These are phyloP conservation scores for Drosophila setifemur DNA, from an alignment of 1,140 invertebrate species.

Conservation along the genomic window DNA sequence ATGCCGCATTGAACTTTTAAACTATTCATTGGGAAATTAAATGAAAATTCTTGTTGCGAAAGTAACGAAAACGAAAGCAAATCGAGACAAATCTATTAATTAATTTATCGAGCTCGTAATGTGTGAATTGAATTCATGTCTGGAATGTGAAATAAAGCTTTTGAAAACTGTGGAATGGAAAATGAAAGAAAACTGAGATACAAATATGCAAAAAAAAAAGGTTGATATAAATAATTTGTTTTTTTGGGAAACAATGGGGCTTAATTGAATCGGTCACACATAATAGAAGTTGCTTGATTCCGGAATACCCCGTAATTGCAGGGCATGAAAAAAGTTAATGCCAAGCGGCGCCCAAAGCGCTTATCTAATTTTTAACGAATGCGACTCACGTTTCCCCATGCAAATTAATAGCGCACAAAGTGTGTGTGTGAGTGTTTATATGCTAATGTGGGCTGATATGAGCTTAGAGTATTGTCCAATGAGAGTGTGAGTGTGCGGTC, in stretches of 20 bases:
- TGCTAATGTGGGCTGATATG: constrained; percentile 2
- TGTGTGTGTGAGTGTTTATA: constrained; percentile 1
- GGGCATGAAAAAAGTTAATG: constrained; percentile 11
- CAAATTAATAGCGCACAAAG: constrained; percentile 44
- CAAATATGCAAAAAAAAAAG: no score
- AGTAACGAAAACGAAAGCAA: no score
- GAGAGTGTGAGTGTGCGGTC: constrained; percentile 21
- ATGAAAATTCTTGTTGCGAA: no score
- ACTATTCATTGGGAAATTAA: no score
- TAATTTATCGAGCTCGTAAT: no score
- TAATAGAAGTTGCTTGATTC: neutral
- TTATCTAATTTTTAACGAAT: constrained; percentile 41
- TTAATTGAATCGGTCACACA: neutral
- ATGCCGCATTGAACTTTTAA: no score
- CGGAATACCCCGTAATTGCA: constrained; percentile 3
- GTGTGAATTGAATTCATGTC: no score
- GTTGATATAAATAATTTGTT: neutral
- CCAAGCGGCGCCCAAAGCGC: constrained; percentile 16
- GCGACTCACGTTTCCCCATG: constrained; percentile 62
- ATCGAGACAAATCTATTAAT: no score
- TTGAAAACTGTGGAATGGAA: no score
- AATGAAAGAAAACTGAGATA: no score
- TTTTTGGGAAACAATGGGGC: neutral
- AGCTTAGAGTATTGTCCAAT: no score
- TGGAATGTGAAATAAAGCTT: no score